Base-by-base conservation (phyloP, 1,140 invertebrate species). In the Trypoxylus dichotomus region DNA sequence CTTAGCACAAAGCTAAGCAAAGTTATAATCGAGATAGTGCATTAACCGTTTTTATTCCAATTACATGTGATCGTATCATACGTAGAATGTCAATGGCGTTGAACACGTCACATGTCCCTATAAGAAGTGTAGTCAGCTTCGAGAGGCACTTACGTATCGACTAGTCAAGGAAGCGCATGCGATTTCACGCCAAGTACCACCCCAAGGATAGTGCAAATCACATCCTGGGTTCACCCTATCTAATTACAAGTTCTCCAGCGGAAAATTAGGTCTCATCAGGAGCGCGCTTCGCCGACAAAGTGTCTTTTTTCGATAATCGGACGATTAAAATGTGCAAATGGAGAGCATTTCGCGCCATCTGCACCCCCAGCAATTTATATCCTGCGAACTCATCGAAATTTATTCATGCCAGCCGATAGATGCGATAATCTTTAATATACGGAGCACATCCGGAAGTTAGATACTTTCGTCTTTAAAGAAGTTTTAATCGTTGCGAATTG, bases 311-410 rank as follows among this genome's bases (percentile, higher is more conserved):
- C 60, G 60, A 68, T 68, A 29, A 68, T 68, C 60, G 60, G 24
- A 68, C 60, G 60, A 68, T 68, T 68, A 68, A 68, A 68, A 68
- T 68, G 60, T 68, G 60, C 60, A 24, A 68, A 68, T 68, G 60
- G 19, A 68, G 10, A 68, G 60, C 60, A 29, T 54, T 15, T 24
- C 60, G 21, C 60, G 24, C 60, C 27, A 68, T 68, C 60, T 68
- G 47, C 47, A 19, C 47, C 47, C n/a, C 47, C 47, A 19, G 47
- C 47, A 54, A 54, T 54, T 54, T 54, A 54, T 54, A 54, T 54
- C 47, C 47, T n/a, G 47, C 47, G 47, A 54, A 19, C 15, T 54
- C 47, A 54, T 54, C 47, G 47, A 15, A 54, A 54, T 54, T 54
- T 54, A n/a, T 54, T 2, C 47, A 54, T 54, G 47, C 47, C 19